A percentile compares a stretch with the other conserved stretches of the same genome.
phyloP scores from a whole-genome alignment of 1,140 invertebrate species.

The Caerostris extrusa region DNA sequence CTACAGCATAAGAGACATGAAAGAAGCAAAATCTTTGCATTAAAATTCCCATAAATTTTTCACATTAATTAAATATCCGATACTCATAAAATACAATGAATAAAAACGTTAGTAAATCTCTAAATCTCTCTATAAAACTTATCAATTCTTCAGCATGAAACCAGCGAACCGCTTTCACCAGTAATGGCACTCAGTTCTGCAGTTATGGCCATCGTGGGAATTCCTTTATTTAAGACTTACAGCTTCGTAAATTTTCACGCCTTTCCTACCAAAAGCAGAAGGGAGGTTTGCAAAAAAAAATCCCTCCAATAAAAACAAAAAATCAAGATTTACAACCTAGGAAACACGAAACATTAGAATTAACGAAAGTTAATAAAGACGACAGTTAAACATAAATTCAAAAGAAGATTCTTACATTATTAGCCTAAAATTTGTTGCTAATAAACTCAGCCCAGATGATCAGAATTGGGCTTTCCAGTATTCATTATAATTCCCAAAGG shows the following conservation, averaged over 20 bases:
- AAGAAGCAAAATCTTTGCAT: too few species aligned
- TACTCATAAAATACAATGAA: too few species aligned
- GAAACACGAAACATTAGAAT: not conserved
- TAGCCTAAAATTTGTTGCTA: not conserved
- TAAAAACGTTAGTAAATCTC: too few species aligned
- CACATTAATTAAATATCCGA: too few species aligned
- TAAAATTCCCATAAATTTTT: too few species aligned
- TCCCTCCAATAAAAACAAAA: not conserved
- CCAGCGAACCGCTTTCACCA: not conserved
- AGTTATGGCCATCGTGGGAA: not conserved
- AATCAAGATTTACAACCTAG: not conserved
- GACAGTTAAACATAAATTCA: not conserved
- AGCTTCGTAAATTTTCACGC: not conserved
- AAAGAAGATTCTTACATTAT: not conserved
- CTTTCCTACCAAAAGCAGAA: not conserved
- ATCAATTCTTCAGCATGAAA: not conserved
- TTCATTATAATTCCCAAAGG: not conserved
- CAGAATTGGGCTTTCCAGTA: not conserved
- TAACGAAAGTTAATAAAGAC: constrained; percentile 21
- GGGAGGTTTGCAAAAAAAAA: not conserved
- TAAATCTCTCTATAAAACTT: too few species aligned
- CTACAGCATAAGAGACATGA: too few species aligned
- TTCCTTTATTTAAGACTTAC: not conserved
- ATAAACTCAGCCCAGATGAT: not conserved
- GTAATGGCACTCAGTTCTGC: not conserved